Conservation (phyloP, 2,797 vertebrate genomes). For the Acanthis flammea region DNA sequence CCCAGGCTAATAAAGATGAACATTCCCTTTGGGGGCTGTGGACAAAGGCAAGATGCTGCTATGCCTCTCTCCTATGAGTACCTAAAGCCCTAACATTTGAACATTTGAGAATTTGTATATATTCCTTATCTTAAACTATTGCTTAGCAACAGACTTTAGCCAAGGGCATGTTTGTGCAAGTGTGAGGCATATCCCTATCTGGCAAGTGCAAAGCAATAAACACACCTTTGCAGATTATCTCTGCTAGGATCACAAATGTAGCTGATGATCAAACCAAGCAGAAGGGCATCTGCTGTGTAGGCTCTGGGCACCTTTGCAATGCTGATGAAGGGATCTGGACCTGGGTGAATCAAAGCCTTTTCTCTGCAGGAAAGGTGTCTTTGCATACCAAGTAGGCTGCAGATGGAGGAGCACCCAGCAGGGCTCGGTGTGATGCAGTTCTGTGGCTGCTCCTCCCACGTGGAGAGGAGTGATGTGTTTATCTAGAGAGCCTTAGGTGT, state of each 20-base stretch:
- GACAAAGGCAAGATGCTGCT: background rate
- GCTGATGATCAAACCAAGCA: background rate
- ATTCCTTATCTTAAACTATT: constrained; percentile 18
- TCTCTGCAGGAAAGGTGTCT: constrained; percentile 5
- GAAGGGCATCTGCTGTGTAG: background rate
- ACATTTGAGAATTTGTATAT: background rate
- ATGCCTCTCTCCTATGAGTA: background rate
- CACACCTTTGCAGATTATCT: constrained; percentile 16
- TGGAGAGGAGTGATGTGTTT: background rate
- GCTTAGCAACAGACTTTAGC: constrained; percentile 56
- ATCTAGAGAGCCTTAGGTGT: background rate
- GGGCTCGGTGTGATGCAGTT: background rate
- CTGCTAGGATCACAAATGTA: background rate
- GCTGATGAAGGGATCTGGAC: background rate
- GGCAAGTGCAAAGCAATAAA: constrained; percentile 20
- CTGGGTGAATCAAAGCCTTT: background rate
- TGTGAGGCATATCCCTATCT: background rate
- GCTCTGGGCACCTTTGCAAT: background rate
- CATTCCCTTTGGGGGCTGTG: background rate
- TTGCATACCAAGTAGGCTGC: constrained; percentile 22
- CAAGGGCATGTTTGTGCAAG: constrained; percentile 33
- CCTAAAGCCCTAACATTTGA: background rate
- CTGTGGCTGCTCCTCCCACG: background rate
- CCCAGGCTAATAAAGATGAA: background rate
- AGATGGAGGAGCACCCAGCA: background rate